Conservation (phyloP, 2,888 invertebrate species). For the Asteroscopus sphinx region DNA sequence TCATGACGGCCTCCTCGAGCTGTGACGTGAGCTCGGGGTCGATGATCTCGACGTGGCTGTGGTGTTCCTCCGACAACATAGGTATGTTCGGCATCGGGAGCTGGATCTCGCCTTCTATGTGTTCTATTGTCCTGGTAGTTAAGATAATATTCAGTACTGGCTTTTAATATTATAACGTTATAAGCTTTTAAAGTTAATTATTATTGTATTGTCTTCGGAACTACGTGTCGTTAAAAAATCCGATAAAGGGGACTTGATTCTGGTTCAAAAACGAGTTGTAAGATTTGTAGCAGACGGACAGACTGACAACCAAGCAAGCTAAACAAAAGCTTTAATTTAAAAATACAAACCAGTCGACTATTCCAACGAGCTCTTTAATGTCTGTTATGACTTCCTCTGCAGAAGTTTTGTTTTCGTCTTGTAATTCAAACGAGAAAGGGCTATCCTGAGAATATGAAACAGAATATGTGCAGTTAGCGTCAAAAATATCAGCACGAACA, state of each 20-base stretch:
- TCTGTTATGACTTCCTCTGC: conserved; percentile 78
- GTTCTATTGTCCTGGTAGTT: conserved; percentile 91
- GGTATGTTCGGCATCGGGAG: conserved; percentile 91
- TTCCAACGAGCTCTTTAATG: conserved; percentile 75
- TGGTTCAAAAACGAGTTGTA: no score
- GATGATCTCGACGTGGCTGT: conserved; percentile 76
- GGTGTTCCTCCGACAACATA: conserved; percentile 76
- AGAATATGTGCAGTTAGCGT: not conserved
- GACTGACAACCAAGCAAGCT: no score
- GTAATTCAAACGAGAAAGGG: conserved; percentile 13
- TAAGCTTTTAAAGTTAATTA: no score
- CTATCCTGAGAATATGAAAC: conserved; percentile 28
- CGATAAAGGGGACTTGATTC: no score
- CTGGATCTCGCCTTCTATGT: conserved; percentile 93
- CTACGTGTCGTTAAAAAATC: no score
- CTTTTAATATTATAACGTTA: no score
- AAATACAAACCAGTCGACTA: conserved; percentile 77
- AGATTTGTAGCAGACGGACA: no score
- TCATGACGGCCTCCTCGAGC: conserved; percentile 91
- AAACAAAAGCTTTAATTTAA: no score
- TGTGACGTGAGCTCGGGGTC: conserved; percentile 87
- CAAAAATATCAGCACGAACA: no score
- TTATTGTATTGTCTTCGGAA: no score
- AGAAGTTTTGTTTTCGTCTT: conserved; percentile 66
- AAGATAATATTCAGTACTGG: not conserved